Evolutionary conservation across 2,113 vertebrate genomes (phyloP).

Genomic region (Ictalurus furcatus): DNA sequence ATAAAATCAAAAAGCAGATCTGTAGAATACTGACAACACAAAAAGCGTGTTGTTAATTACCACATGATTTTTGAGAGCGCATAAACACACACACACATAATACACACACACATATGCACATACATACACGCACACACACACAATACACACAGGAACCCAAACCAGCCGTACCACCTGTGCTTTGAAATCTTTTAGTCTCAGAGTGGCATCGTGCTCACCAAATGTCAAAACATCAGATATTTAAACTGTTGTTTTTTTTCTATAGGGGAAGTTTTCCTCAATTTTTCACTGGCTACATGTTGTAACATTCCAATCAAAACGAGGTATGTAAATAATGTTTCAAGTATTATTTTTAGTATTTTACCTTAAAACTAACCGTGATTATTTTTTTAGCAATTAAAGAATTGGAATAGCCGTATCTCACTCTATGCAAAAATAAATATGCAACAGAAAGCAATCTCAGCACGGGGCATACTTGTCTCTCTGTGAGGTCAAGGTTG

Average conservation of each 20-base stretch:
- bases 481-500: slow-evolving; percentile 92
- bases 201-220: background rate
- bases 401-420: background rate
- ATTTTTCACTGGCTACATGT: background rate
- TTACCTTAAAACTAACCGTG: background rate
- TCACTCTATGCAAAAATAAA: background rate
- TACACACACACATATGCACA: background rate
- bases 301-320: background rate
- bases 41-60: background rate
- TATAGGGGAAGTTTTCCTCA: background rate
- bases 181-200: background rate
- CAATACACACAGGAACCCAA: background rate
- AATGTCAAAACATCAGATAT: background rate
- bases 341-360: background rate
- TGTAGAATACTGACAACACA: background rate
- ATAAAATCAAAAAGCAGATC: background rate
- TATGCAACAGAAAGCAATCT: slow-evolving; percentile 20
- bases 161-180: background rate
- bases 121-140: background rate
- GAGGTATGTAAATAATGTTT: background rate
- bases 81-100: background rate
- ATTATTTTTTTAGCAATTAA: background rate
- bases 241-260: background rate
- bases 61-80: background rate
- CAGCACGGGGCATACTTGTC: slow-evolving; percentile 80